A percentile compares a stretch with the other conserved stretches of the same genome.
These are phyloP conservation scores for Dinoponera quadriceps DNA, from an alignment of 1,140 invertebrate species.

Conservation along the genomic window DNA sequence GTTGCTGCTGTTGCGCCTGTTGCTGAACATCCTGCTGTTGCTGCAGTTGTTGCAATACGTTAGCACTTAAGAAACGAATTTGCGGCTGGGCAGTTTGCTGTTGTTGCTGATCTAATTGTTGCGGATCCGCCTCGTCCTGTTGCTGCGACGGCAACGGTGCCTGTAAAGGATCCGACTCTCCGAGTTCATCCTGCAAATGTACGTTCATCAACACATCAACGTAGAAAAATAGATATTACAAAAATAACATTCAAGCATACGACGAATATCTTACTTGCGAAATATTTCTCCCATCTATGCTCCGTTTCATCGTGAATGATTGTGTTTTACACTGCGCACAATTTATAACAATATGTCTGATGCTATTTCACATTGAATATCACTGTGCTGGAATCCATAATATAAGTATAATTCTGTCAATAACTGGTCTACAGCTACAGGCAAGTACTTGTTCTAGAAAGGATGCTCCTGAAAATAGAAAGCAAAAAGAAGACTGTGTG, in stretches of 20 bases:
- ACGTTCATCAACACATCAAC: no score
- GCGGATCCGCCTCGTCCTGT: slow-evolving; percentile 85
- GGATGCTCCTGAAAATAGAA: slow-evolving; percentile 1
- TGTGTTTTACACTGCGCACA: not conserved
- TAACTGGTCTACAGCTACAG: not conserved
- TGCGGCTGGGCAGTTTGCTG: slow-evolving; percentile 81
- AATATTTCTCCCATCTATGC: slow-evolving; percentile 69
- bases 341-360: slow-evolving; percentile 43
- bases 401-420: not conserved
- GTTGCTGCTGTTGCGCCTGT: slow-evolving; percentile 79
- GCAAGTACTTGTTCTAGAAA: not conserved
- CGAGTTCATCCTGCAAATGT: slow-evolving; percentile 80
- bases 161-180: slow-evolving; percentile 80
- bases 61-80: slow-evolving; percentile 83
- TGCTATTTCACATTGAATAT: slow-evolving; percentile 25
- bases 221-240: not conserved
- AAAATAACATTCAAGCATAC: not conserved
- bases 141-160: slow-evolving; percentile 80
- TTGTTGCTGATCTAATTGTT: slow-evolving; percentile 84
- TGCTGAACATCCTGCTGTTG: slow-evolving; percentile 81
- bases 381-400: slow-evolving; percentile 67
- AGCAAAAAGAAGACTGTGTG: not conserved
- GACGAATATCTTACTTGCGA: slow-evolving; percentile 63
- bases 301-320: slow-evolving; percentile 75
- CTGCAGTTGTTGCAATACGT: slow-evolving; percentile 83